Evolutionary conservation across 2,888 invertebrate genomes (phyloP), one percentile per base, ranked within the genome.

Genomic region (Cheilosia scutellata): DNA sequence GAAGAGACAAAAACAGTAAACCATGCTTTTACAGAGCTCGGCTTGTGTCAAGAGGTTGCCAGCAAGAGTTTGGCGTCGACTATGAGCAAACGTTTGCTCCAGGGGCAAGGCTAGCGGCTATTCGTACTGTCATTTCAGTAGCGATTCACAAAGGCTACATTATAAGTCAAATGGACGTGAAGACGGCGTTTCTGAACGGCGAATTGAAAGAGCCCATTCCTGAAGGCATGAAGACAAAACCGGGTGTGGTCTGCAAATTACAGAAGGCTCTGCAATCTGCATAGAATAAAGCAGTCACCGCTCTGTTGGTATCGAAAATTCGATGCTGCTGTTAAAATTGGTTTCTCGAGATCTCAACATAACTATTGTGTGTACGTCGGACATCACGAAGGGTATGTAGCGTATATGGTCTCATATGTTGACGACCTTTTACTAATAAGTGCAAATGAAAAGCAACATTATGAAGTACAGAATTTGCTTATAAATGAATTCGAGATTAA

Each of bases 111-210:
- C 20, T 71, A 49, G 49, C 62, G 11, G 31, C 70, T 7, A 68
- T 68, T 11, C 68, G 68, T 11, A 53, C 68, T 27, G 70, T 44
- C 25, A 7, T 70, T 40, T 55, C 55, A 5, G 42, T 70, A n/a
- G 70, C 55, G 7, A n/a, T 70, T 5, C 40, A 42, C 6, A 55
- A 70, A 42, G 33, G 53, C 1, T 63, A 29, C n/a, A 51, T 37
- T 13, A 77, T 68, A 40, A 63, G 63, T 16, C 53, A 78, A 53
- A 71, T 79, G 72, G 58, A 79, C 4, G 71, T 72, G 0, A 62
- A 47, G n/a, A 70, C 47, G 0, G 77, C 77, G 3, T 70, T 70
- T 13, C n/a, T n/a, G n/a, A n/a, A n/a, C n/a, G n/a, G n/a, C n/a
- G n/a, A n/a, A n/a, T n/a, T n/a, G n/a, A n/a, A 44, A 33, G 68